These are phyloP conservation scores for Parauchenoglanis punctatus DNA, from an alignment of 2,797 vertebrate species.

Conservation along the genomic window DNA sequence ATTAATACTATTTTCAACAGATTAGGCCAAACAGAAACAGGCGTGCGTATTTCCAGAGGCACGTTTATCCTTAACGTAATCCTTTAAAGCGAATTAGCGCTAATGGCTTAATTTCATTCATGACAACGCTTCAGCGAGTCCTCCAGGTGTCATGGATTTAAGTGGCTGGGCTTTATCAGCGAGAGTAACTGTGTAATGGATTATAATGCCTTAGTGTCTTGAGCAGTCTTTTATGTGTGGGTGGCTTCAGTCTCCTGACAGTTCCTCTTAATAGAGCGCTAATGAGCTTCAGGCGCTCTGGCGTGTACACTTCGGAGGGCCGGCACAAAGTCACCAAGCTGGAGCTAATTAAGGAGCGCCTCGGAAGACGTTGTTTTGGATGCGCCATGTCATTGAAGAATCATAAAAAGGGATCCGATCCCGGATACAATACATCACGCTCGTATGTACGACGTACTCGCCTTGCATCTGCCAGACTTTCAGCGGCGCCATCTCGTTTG, in stretches of 20 bases:
- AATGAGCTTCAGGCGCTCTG: conserved; percentile 42
- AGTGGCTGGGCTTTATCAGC: neutral
- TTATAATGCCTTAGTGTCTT: conserved; percentile 18
- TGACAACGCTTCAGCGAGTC: neutral
- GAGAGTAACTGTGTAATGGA: neutral
- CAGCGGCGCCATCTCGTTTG: conserved; percentile 97
- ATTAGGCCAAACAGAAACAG: too few relatives aligned
- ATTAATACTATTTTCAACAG: neutral
- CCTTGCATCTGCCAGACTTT: conserved; percentile 99
- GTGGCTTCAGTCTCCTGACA: conserved; percentile 26
- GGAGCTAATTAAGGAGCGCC: neutral
- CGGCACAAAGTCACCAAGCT: neutral
- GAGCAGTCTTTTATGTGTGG: conserved; percentile 19
- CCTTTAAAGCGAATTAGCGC: neutral
- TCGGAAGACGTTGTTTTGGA: neutral
- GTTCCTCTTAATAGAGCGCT: conserved; percentile 39
- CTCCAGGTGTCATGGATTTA: conserved; percentile 10
- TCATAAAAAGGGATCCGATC: neutral
- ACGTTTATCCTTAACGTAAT: neutral
- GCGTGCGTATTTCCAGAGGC: neutral
- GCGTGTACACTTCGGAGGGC: neutral
- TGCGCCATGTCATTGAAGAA: neutral
- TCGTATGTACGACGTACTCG: conserved; percentile 56
- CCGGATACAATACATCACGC: neutral
- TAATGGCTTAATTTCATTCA: neutral